A percentile compares a stretch with the other conserved stretches of the same genome.
These are phyloP conservation scores for Glandiceps talaboti DNA, from an alignment of 53 echinoderm and acorn worm genomes.

Conservation along the genomic window DNA sequence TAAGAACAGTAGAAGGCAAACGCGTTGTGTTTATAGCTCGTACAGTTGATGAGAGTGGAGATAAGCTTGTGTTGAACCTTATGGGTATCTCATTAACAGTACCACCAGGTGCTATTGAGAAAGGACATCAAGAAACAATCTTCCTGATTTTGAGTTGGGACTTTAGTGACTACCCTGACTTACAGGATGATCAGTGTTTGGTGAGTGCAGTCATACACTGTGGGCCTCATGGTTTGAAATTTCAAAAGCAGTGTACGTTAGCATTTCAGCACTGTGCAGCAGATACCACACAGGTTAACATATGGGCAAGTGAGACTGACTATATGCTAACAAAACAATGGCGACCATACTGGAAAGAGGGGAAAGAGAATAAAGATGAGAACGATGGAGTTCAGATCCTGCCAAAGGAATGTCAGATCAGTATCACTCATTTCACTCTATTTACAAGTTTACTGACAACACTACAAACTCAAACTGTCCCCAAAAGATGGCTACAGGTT, in stretches of 20 bases:
- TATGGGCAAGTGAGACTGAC: slow-evolving; percentile 73
- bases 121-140: slow-evolving; percentile 36
- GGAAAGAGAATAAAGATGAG: slow-evolving; percentile 3
- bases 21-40: slow-evolving; percentile 66
- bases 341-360: slow-evolving; percentile 16
- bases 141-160: slow-evolving; percentile 86
- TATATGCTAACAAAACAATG: slow-evolving; percentile 57
- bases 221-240: slow-evolving; percentile 67
- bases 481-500: slow-evolving; percentile 85
- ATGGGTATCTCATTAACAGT: slow-evolving; percentile 93
- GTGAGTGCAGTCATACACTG: slow-evolving; percentile 86
- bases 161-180: slow-evolving; percentile 55
- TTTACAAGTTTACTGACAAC: slow-evolving; percentile 49
- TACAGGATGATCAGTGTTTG: slow-evolving; percentile 42
- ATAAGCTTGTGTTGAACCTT: slow-evolving; percentile 44
- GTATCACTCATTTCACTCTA: slow-evolving; percentile 65
- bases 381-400: not conserved
- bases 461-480: slow-evolving; percentile 18
- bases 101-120: slow-evolving; percentile 64
- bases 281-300: slow-evolving; percentile 28
- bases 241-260: slow-evolving; percentile 52
- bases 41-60: slow-evolving; percentile 50
- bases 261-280: slow-evolving; percentile 78
- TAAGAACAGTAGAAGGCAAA: slow-evolving; percentile 36
- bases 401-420: slow-evolving; percentile 43